phyloP scores from a whole-genome alignment of 2,797 vertebrate species.

The Hippoglossus hippoglossus region DNA sequence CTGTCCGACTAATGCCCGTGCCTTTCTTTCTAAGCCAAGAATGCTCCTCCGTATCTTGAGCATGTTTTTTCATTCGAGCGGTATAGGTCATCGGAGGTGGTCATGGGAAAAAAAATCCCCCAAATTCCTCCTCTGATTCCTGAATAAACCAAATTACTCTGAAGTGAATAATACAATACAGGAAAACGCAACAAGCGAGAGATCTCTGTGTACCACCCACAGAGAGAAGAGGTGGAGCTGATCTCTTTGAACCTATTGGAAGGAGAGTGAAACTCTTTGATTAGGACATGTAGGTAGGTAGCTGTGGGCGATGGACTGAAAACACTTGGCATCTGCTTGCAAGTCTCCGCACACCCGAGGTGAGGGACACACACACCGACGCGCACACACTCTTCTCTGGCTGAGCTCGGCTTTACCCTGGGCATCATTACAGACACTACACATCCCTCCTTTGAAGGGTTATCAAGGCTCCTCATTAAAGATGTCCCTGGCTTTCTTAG shows the following conservation, averaged over 20 bases:
- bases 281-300: slow-evolving; percentile 80
- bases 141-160: slow-evolving; percentile 57
- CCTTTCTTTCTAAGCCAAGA: neutral
- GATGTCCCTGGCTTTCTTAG: slow-evolving; percentile 82
- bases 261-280: slow-evolving; percentile 74
- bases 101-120: slow-evolving; percentile 37
- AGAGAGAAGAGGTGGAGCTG: slow-evolving; percentile 61
- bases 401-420: slow-evolving; percentile 76
- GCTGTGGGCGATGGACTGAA: slow-evolving; percentile 80
- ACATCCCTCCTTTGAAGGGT: slow-evolving; percentile 83
- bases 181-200: slow-evolving; percentile 44
- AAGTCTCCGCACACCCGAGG: slow-evolving; percentile 73
- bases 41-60: neutral
- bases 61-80: neutral
- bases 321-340: slow-evolving; percentile 81
- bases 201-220: slow-evolving; percentile 57
- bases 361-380: slow-evolving; percentile 57
- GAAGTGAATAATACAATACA: slow-evolving; percentile 66
- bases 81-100: slow-evolving; percentile 31
- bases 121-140: slow-evolving; percentile 52
- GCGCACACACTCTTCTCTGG: slow-evolving; percentile 51
- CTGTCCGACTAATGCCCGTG: slow-evolving; percentile 42
- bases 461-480: slow-evolving; percentile 87
- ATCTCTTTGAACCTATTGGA: slow-evolving; percentile 71
- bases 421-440: slow-evolving; percentile 83